Percentiles rank a stretch among this genome's conserved stretches.
Conservation (phyloP, 2,888 invertebrate genomes). For the Bugulina stolonifera region DNA sequence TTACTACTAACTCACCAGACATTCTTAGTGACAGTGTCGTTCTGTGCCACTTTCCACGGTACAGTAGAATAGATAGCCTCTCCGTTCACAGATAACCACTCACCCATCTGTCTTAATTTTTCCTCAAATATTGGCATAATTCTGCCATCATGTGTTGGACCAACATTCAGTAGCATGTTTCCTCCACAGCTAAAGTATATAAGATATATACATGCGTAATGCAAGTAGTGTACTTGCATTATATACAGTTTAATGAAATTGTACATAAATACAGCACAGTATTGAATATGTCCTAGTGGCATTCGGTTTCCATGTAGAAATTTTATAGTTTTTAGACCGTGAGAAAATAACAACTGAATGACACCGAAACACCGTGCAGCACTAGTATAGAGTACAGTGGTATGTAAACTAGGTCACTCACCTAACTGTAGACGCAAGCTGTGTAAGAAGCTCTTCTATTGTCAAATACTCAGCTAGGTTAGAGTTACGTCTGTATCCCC, state of each 20-base stretch:
- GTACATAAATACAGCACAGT: too few relatives aligned
- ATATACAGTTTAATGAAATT: too few relatives aligned
- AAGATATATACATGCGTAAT: too few relatives aligned
- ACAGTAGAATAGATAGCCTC: conserved; percentile 73
- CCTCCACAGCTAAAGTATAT: conserved; percentile 56
- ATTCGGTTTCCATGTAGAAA: too few relatives aligned
- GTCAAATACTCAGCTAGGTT: conserved; percentile 41
- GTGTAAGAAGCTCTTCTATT: conserved; percentile 58
- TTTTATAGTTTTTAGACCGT: too few relatives aligned
- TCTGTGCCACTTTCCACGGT: conserved; percentile 70
- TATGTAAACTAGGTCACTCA: too few relatives aligned
- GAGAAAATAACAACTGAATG: too few relatives aligned
- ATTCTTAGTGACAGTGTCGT: conserved; percentile 61
- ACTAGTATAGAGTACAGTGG: too few relatives aligned
- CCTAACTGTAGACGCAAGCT: conserved; percentile 50
- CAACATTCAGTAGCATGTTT: conserved; percentile 73
- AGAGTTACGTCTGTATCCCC: conserved; percentile 55
- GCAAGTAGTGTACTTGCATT: too few relatives aligned
- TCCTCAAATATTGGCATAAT: conserved; percentile 80
- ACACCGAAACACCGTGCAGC: too few relatives aligned
- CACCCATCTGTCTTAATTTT: conserved; percentile 68
- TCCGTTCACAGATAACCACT: conserved; percentile 74
- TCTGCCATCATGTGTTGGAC: conserved; percentile 79
- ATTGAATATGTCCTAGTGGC: too few relatives aligned
- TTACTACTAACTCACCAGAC: too few relatives aligned